Percentiles rank a stretch among this genome's conserved stretches.
Evolutionary conservation across 2,888 invertebrate genomes (phyloP).

Genomic region (Augochlorella aurata): DNA sequence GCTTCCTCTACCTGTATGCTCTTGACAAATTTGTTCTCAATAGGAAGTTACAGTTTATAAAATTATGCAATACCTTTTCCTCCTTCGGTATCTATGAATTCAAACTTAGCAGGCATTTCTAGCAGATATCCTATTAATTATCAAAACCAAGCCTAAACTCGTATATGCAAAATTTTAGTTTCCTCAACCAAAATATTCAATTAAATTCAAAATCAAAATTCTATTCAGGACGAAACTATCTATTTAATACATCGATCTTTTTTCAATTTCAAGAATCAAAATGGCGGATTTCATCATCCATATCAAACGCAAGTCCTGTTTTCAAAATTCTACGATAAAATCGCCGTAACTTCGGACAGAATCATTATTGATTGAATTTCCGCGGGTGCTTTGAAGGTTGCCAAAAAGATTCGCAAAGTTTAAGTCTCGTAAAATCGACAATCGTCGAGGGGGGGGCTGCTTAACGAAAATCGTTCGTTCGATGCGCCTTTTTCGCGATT

Average conservation of each 20-base stretch:
- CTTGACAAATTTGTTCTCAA: conserved; percentile 1
- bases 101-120: too few relatives aligned
- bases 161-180: too few relatives aligned
- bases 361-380: not conserved
- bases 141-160: too few relatives aligned
- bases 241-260: too few relatives aligned
- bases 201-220: too few relatives aligned
- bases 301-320: not conserved
- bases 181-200: too few relatives aligned
- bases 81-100: not conserved
- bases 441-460: not conserved
- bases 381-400: not conserved
- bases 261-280: not conserved
- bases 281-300: not conserved
- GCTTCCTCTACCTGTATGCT: not conserved
- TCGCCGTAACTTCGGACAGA: not conserved
- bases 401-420: not conserved
- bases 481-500: not conserved
- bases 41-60: not conserved
- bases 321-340: not conserved
- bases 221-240: too few relatives aligned
- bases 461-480: not conserved
- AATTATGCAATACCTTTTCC: not conserved
- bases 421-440: not conserved
- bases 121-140: too few relatives aligned